Percentiles rank a stretch among this genome's conserved stretches.
Conservation (phyloP, 2,888 invertebrate genomes). For the Bedellia somnulentella region DNA sequence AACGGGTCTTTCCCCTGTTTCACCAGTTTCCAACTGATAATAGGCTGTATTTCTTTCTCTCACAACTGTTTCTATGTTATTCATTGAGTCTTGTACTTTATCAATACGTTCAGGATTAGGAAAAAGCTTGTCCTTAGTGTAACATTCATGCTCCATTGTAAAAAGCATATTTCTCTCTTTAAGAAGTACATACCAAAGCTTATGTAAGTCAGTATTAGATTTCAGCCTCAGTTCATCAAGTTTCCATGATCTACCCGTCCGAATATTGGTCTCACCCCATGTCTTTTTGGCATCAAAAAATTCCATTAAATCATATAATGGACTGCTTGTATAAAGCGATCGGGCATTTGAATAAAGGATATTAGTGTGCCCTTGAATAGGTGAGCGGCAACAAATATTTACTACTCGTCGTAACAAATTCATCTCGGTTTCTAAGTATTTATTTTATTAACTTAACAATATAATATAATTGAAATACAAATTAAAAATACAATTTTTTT, state of each 20-base stretch:
- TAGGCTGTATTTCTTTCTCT: conserved; percentile 92
- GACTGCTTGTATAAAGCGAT: conserved; percentile 32
- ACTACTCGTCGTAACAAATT: conserved; percentile 4
- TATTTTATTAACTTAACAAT: too few species aligned
- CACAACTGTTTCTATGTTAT: conserved; percentile 86
- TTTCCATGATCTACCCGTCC: conserved; percentile 85
- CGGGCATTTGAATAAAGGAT: not conserved
- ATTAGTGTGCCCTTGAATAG: too few species aligned
- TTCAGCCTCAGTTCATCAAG: conserved; percentile 91
- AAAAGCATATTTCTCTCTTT: conserved; percentile 97
- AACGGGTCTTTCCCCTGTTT: conserved; percentile 75
- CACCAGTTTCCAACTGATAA: conserved; percentile 85
- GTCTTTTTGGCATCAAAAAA: conserved; percentile 88
- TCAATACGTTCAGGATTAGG: conserved; percentile 92
- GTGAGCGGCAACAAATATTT: conserved; percentile 1
- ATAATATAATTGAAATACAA: too few species aligned
- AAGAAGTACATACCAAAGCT: conserved; percentile 88
- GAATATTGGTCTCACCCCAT: conserved; percentile 76
- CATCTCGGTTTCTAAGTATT: too few species aligned
- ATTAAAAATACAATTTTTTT: too few species aligned
- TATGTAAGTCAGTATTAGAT: conserved; percentile 93
- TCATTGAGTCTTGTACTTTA: conserved; percentile 94
- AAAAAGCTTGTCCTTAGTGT: conserved; percentile 67
- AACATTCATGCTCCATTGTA: conserved; percentile 90
- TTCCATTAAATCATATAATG: conserved; percentile 68